Base-by-base conservation (phyloP, 2,888 invertebrate species). In the Apamea crenata region DNA sequence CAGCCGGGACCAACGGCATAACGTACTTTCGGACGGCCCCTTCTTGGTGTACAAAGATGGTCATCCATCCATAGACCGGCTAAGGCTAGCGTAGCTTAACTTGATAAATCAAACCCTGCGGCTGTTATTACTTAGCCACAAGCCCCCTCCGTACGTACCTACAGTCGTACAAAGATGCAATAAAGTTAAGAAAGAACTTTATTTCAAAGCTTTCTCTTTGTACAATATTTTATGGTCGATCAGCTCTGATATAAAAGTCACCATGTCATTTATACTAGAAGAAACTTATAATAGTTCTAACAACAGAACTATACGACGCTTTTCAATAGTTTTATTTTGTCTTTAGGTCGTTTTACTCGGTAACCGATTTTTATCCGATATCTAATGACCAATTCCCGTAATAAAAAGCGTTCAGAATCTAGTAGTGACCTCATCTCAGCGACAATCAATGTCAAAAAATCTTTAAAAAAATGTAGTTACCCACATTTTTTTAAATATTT, bases 201-300 rank as follows among this genome's bases (percentile, higher is more conserved):
- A 56, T 78, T 78, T 66, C n/a, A 66, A 50, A 80, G 18, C 36
- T 40, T 32, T 68, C 7, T n/a, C 40, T 40, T 40, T 50, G n/a
- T 14, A 61, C 25, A 36, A 44, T 29, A 67, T 47, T 66, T 66
- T n/a, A 56, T 18, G 8, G 2, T 44, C 32, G 7, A n/a, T 78
- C 21, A 21, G 32, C n/a, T 66, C 6, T 47, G 53, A 32, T 78
- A 56, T 32, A 78, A 65, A 65, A 56, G 12, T 32, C 32, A 32
- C 32, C n/a, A 44, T 53, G 14, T 44, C 8, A 56, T 63, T 78
- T 18, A 73, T 74, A 40, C 16, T 1, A 10, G 8, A 44, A 7
- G 25, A 40, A 12, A 72, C 12, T 53, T 53, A 53, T 29, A 7
- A 21, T 12, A 44, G 2, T 75, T 44, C 56, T 32, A 44, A 32